phyloP scores from a whole-genome alignment of 2,888 invertebrate genomes.

The Diplolepis rosae region DNA sequence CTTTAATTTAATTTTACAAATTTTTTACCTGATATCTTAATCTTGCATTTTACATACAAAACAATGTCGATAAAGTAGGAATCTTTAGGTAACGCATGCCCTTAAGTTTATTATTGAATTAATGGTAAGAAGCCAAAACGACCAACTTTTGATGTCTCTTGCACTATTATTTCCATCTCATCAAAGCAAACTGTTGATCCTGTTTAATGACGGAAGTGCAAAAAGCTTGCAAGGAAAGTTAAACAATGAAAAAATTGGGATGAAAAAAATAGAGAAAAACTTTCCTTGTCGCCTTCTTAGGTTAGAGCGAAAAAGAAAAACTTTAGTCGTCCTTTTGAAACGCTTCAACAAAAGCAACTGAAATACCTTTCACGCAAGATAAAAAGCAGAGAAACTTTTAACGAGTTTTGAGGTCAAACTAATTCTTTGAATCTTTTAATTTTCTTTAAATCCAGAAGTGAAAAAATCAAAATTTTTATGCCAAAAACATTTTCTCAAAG shows the following conservation, averaged over 20 bases:
- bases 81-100: no score
- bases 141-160: background rate
- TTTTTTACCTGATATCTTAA: background rate
- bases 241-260: background rate
- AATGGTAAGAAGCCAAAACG: background rate
- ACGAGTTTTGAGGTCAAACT: background rate
- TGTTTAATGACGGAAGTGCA: background rate
- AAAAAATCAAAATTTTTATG: no score
- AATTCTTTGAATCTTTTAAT: no score
- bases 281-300: background rate
- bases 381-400: background rate
- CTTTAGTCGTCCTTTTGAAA: background rate
- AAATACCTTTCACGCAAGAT: background rate
- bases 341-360: background rate
- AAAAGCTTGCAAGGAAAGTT: constrained; percentile 15
- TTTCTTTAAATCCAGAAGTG: no score
- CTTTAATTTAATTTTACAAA: background rate
- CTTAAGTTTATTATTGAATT: constrained; percentile 4
- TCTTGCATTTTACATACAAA: no score
- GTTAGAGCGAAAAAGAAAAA: background rate
- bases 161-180: constrained; percentile 8
- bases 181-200: background rate
- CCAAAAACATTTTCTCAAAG: no score
- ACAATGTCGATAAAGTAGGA: no score
- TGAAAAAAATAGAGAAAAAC: background rate